Conservation (phyloP, 2,888 invertebrate genomes). For the Octodonta nipae region DNA sequence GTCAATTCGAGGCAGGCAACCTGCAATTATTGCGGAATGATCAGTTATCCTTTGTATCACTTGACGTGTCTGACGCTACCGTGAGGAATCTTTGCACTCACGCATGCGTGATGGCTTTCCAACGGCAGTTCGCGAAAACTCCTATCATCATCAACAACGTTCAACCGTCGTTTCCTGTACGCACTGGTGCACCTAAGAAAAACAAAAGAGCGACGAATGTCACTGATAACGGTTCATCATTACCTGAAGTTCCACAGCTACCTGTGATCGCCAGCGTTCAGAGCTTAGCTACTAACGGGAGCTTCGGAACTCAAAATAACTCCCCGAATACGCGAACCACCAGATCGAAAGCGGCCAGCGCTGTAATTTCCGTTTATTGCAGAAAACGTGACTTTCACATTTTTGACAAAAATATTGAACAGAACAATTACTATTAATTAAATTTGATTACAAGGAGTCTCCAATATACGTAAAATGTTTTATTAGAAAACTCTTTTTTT, state of each 20-base stretch:
- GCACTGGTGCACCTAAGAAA: slow-evolving; percentile 40
- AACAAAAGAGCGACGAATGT: slow-evolving; percentile 19
- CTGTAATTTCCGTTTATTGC: slow-evolving; percentile 5
- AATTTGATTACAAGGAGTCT: too few relatives aligned
- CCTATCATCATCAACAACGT: slow-evolving; percentile 34
- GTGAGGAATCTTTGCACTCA: slow-evolving; percentile 73
- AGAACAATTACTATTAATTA: too few relatives aligned
- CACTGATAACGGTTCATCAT: slow-evolving; percentile 10
- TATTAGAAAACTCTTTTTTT: too few relatives aligned
- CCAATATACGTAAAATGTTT: too few relatives aligned
- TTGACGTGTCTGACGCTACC: slow-evolving; percentile 72
- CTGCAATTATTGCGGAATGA: slow-evolving; percentile 56
- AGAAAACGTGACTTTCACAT: too few relatives aligned
- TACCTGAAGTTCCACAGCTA: slow-evolving; percentile 18
- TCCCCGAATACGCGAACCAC: slow-evolving; percentile 16
- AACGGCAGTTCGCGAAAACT: slow-evolving; percentile 46
- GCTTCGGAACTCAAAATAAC: slow-evolving; percentile 23
- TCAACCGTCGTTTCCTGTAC: slow-evolving; percentile 19
- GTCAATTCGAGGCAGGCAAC: slow-evolving; percentile 49
- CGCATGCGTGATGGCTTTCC: slow-evolving; percentile 70
- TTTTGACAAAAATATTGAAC: too few relatives aligned
- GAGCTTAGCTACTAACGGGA: slow-evolving; percentile 24
- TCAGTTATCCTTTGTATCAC: slow-evolving; percentile 57
- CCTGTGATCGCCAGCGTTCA: slow-evolving; percentile 26
- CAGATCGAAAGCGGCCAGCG: slow-evolving; percentile 25